These are phyloP conservation scores for Liparis tanakae DNA, from an alignment of 2,797 vertebrate genomes.

Conservation along the genomic window DNA sequence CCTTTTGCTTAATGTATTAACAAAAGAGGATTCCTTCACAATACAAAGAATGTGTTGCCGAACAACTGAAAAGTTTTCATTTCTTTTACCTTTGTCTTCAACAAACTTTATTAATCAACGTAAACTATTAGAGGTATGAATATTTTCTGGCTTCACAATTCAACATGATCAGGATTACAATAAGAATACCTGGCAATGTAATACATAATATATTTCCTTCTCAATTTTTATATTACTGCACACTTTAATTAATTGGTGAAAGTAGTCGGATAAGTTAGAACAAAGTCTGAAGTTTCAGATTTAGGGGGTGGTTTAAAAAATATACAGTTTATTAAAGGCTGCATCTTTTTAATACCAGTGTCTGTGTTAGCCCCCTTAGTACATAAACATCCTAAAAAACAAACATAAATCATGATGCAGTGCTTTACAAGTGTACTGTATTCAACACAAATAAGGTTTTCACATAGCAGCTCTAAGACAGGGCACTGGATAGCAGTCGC, in stretches of 20 bases:
- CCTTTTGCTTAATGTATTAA: constrained; percentile 60
- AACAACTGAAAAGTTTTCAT: constrained; percentile 60
- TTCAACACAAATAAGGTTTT: neutral
- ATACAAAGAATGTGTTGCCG: constrained; percentile 47
- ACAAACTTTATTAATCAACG: constrained; percentile 55
- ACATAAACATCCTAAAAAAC: neutral
- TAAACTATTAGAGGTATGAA: constrained; percentile 6
- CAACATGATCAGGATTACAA: neutral
- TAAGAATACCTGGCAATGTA: neutral
- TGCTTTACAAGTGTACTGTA: neutral
- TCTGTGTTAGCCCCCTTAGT: neutral
- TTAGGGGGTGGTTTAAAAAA: neutral
- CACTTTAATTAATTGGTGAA: neutral
- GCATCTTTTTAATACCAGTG: neutral
- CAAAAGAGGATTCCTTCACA: constrained; percentile 62
- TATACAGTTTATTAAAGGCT: neutral
- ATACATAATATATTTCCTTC: neutral
- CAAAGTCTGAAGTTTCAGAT: too few species aligned
- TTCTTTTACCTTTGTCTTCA: constrained; percentile 51
- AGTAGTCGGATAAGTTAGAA: neutral
- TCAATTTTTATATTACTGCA: neutral
- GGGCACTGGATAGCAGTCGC: neutral
- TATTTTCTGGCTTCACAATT: neutral
- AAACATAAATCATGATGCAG: neutral
- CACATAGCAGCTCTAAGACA: neutral